Base-by-base conservation (phyloP, 2,888 invertebrate genomes). In the Barypeithes pellucidus region DNA sequence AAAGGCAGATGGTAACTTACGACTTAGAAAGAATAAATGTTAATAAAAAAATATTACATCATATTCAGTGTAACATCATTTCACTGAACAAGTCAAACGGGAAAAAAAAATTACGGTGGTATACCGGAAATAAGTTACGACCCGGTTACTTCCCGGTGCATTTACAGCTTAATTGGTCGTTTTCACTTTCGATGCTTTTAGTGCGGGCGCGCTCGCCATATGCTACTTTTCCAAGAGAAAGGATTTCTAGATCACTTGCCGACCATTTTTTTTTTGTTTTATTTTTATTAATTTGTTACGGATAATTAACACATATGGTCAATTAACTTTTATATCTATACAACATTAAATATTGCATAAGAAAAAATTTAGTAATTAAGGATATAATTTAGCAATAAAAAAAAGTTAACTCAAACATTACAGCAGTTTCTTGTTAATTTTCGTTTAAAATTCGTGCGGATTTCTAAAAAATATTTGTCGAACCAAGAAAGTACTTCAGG, bases 171-270 rank as follows among this genome's bases (percentile, higher is more conserved):
- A 72, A 72, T 72, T 72, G 60, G 61, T 18, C 11, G 72, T 72
- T 72, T 72, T 72, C 72, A 72, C 72, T 72, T 72, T 63, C 61
- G 52, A 52, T 18, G 45, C n/a, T 24, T n/a, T 16, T 3, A 33
- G 14, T 47, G 72, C 72, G 72, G 72, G 72, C 72, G 72, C 72
- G 72, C 72, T 29, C 29, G 43, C 72, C 72, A 72, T 67, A 63
- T 72, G 72, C 57, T 61, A 12, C 36, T 36, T 41, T 22, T 45
- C 54, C 65, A 16, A 63, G 63, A 70, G 69, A 70, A 70, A 71
- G 71, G 71, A 63, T 63, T 63, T 63, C 63, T 63, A 63, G 63
- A 63, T 63, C 50, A 63, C 63, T 63, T 63, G 16, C 50, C 14
- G 22, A 20, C 33, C 18, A 24, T 1, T 47, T 18, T 36, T 47